Evolutionary conservation across 2,888 invertebrate species (phyloP), one percentile per base, ranked within the genome.

Genomic region (Exocentrus adspersus): DNA sequence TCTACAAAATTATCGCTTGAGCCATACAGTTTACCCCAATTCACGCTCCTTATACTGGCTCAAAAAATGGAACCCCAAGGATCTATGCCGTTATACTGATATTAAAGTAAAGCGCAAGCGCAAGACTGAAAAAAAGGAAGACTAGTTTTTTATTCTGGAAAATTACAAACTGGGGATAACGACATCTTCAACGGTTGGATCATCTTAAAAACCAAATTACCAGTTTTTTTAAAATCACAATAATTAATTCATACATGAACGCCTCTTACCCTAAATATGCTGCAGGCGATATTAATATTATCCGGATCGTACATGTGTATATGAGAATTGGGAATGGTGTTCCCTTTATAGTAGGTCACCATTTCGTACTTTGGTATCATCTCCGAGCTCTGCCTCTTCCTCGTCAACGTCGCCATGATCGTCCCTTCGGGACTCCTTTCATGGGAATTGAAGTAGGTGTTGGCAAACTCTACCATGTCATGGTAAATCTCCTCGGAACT

Each of bases 221-320:
- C 2, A n/a, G n/a, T n/a, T n/a, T n/a, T n/a, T n/a, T n/a, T n/a
- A n/a, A n/a, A n/a, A n/a, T n/a, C n/a, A n/a, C n/a, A n/a, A n/a
- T n/a, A n/a, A n/a, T n/a, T n/a, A n/a, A n/a, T n/a, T n/a, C n/a
- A n/a, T n/a, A n/a, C n/a, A n/a, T n/a, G n/a, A n/a, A n/a, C n/a
- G n/a, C n/a, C n/a, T n/a, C 88, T 88, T 83, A 95, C 95, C 83
- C 95, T 89, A 82, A 97, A 97, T 69, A 95, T 92, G 69, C 89
- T 91, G 77, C 96, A 95, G 2, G 97, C 95, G 0, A 95, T 88
- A 52, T 92, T 90, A 32, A 96, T 90, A 80, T 97, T 97, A 80
- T 97, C 96, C 0, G 96, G 95, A 84, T 97, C 97, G 80, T 96
- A 95, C 86, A 97, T 89, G 77, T 95, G 95, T 75, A 97, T 92